phyloP scores from a whole-genome alignment of 2,113 vertebrate genomes.

The Mixornis gularis region DNA sequence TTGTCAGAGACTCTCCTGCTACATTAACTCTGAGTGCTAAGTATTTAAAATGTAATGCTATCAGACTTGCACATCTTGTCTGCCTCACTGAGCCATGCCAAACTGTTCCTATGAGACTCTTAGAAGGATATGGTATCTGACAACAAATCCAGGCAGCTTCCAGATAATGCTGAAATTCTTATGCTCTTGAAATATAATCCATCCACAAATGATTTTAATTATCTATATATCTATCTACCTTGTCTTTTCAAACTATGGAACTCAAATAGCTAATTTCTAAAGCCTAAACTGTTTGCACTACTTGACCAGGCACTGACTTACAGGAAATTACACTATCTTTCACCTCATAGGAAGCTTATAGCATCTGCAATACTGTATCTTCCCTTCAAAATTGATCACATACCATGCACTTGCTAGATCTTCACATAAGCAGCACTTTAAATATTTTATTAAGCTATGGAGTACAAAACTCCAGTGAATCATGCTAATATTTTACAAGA shows the following conservation, averaged over 20 bases:
- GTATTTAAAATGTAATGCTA: slow-evolving; percentile 24
- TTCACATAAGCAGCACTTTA: not conserved
- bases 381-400: slow-evolving; percentile 20
- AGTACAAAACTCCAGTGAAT: not conserved
- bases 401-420: not conserved
- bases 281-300: not conserved
- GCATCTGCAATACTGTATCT: not conserved
- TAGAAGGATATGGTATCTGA: slow-evolving; percentile 9
- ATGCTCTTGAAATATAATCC: slow-evolving; percentile 4
- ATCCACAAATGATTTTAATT: slow-evolving; percentile 16
- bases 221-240: not conserved
- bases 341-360: not conserved
- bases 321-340: not conserved
- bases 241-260: not conserved
- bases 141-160: slow-evolving; percentile 6
- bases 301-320: not conserved
- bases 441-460: slow-evolving; percentile 24
- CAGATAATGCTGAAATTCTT: not conserved
- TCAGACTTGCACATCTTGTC: slow-evolving; percentile 3
- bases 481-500: not conserved
- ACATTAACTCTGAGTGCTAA: not conserved
- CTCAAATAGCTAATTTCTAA: not conserved
- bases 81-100: not conserved
- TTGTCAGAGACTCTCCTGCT: slow-evolving; percentile 4
- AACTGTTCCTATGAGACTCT: not conserved